Evolutionary conservation across 2,113 vertebrate genomes (phyloP).

Genomic region (Melanocharis versteri): DNA sequence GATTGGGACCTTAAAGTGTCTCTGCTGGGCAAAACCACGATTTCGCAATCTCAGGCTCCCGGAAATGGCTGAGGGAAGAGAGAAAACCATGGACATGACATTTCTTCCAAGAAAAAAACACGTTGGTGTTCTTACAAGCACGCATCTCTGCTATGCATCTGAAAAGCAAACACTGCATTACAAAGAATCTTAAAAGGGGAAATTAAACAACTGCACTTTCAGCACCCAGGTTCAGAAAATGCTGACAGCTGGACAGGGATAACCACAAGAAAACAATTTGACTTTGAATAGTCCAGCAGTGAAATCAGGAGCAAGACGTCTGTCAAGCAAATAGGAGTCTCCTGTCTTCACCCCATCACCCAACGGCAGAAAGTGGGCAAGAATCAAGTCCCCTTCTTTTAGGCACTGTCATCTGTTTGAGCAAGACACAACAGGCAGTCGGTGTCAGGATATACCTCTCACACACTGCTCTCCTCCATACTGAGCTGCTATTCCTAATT

Average conservation of each 20-base stretch:
- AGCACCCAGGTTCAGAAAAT: background rate
- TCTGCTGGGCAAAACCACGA: background rate
- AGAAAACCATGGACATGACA: background rate
- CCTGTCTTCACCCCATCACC: background rate
- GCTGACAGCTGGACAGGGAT: background rate
- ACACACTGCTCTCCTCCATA: background rate
- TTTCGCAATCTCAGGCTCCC: background rate
- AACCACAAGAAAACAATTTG: background rate
- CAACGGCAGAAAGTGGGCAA: background rate
- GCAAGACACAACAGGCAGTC: background rate
- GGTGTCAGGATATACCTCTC: background rate
- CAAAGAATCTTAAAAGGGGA: background rate
- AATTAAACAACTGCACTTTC: background rate
- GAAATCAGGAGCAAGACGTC: background rate
- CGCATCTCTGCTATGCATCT: background rate
- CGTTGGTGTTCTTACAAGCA: background rate
- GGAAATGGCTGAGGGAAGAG: background rate
- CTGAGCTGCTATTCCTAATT: background rate
- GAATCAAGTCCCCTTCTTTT: background rate
- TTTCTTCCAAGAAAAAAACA: background rate
- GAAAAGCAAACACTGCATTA: constrained; percentile 3
- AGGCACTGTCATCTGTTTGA: background rate
- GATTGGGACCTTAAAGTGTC: background rate
- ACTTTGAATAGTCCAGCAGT: background rate
- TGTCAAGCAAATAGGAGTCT: background rate